Percentiles rank a stretch among this genome's conserved stretches.
phyloP scores from a whole-genome alignment of 1,140 invertebrate genomes.

The Monochamus saltuarius region DNA sequence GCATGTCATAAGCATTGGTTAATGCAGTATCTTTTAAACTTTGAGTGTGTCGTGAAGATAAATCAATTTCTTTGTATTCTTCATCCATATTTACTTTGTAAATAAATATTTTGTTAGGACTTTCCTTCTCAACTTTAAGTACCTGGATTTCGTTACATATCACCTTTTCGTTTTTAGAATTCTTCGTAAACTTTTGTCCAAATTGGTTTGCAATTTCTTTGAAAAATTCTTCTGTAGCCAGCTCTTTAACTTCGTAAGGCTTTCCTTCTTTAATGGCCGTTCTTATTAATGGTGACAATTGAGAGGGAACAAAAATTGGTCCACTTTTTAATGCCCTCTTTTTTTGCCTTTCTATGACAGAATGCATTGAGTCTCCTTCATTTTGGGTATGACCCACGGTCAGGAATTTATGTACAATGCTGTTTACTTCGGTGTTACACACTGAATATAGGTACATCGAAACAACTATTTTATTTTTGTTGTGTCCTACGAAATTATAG shows the following conservation, averaged over 20 bases:
- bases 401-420: too few relatives aligned
- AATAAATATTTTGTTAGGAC: conserved; percentile 7
- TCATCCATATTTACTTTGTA: neutral
- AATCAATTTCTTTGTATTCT: conserved; percentile 10
- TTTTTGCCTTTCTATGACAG: conserved; percentile 7
- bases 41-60: too few relatives aligned
- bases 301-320: too few relatives aligned
- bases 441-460: too few relatives aligned
- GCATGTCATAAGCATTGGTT: too few relatives aligned
- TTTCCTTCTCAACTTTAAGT: neutral
- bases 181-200: conserved; percentile 3
- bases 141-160: neutral
- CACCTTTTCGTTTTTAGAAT: conserved; percentile 9
- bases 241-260: too few relatives aligned
- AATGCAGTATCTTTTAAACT: too few relatives aligned
- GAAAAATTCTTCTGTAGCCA: conserved; percentile 7
- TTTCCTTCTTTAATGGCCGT: too few relatives aligned
- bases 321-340: neutral
- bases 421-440: too few relatives aligned
- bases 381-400: conserved; percentile 6
- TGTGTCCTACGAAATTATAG: too few relatives aligned
- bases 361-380: conserved; percentile 1
- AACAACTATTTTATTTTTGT: too few relatives aligned
- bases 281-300: too few relatives aligned
- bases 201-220: conserved; percentile 1